phyloP scores from a whole-genome alignment of 2,113 vertebrate genomes.

The Neolamprologus modestus region DNA sequence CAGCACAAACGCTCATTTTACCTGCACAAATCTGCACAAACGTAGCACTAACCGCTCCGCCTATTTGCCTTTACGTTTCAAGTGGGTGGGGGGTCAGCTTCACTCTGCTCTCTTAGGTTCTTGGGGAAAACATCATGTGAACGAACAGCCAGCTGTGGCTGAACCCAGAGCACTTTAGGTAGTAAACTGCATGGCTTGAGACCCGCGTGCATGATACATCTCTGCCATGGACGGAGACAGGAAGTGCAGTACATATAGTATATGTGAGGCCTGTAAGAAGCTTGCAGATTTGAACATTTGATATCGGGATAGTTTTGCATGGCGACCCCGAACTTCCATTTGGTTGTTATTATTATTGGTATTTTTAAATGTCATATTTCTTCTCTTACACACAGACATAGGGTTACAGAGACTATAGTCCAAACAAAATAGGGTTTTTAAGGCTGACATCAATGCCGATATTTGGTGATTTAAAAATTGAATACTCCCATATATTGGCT shows the following conservation, averaged over 20 bases:
- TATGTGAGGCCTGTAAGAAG: background rate
- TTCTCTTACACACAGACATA: background rate
- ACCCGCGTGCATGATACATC: background rate
- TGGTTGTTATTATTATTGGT: background rate
- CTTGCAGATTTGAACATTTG: background rate
- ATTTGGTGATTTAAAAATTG: background rate
- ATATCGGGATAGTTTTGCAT: background rate
- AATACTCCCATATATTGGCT: background rate
- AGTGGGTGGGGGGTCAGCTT: too few relatives aligned
- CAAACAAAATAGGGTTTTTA: background rate
- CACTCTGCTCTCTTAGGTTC: background rate
- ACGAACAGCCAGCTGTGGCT: background rate
- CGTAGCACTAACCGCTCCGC: too few relatives aligned
- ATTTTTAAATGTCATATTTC: background rate
- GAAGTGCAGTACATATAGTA: background rate
- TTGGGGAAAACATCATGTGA: background rate
- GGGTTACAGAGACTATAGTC: background rate
- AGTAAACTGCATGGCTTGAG: background rate
- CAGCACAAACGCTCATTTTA: too few relatives aligned
- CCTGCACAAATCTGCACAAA: too few relatives aligned
- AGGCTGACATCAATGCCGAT: background rate
- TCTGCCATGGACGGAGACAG: background rate
- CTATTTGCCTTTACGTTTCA: too few relatives aligned
- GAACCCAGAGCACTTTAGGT: background rate
- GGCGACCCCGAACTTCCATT: background rate